Percentiles rank a stretch among this genome's conserved stretches.
Conservation (phyloP, 35 echinoderm and acorn worm genomes). For the Diadema setosum region DNA sequence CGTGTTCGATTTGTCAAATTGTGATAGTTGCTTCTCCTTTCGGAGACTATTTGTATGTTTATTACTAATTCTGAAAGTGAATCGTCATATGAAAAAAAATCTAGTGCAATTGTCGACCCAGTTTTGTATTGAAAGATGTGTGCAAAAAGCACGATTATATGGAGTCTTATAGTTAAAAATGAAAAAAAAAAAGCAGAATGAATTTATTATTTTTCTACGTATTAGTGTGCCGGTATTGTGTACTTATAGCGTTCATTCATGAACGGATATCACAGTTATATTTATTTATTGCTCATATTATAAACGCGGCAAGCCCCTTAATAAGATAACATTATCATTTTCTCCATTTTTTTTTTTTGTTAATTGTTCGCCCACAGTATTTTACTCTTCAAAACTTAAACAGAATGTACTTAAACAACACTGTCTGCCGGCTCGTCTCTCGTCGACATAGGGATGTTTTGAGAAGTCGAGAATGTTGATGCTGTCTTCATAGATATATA, state of each 20-base stretch:
- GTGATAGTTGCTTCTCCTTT: neutral
- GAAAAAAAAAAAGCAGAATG: neutral
- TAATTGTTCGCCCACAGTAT: neutral
- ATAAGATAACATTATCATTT: neutral
- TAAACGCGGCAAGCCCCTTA: neutral
- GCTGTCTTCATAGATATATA: neutral
- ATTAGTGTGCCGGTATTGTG: neutral
- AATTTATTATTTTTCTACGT: conserved; percentile 8
- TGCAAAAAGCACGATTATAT: conserved; percentile 1
- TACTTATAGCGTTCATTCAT: neutral
- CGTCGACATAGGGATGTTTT: too few relatives aligned
- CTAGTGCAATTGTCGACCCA: neutral
- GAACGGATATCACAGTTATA: neutral
- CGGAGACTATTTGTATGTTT: neutral
- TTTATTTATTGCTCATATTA: too few relatives aligned
- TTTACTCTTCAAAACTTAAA: neutral
- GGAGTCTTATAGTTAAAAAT: neutral
- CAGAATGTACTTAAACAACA: neutral
- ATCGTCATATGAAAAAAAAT: neutral
- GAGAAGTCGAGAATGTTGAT: too few relatives aligned
- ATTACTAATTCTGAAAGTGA: neutral
- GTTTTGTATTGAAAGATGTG: conserved; percentile 3
- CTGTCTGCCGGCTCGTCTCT: too few relatives aligned
- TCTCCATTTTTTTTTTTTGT: neutral
- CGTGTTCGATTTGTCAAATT: neutral